Conservation (phyloP, 1,140 invertebrate species). For the Phthorimaea operculella region DNA sequence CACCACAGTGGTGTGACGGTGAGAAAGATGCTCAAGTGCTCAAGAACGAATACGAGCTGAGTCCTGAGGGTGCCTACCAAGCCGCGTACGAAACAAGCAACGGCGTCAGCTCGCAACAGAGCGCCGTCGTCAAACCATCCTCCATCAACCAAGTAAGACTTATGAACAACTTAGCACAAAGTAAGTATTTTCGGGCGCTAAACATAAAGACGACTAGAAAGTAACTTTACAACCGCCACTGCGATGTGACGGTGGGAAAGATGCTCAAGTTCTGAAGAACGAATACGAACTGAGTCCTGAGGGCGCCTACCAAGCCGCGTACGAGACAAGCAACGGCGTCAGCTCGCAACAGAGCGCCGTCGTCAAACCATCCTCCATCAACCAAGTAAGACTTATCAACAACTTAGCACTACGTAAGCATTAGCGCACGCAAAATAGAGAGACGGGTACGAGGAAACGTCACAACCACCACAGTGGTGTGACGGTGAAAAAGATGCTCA, state of each 20-base stretch:
- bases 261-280: not conserved
- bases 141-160: too few relatives aligned
- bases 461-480: slow-evolving; percentile 9
- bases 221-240: too few relatives aligned
- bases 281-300: not conserved
- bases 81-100: slow-evolving; percentile 71
- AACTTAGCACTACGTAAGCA: not conserved
- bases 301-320: not conserved
- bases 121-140: slow-evolving; percentile 42
- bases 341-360: not conserved
- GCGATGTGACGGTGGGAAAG: too few relatives aligned
- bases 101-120: slow-evolving; percentile 68
- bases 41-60: slow-evolving; percentile 44
- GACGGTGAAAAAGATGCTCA: slow-evolving; percentile 20
- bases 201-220: too few relatives aligned
- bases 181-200: not conserved
- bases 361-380: not conserved
- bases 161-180: too few relatives aligned
- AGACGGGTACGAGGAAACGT: too few relatives aligned
- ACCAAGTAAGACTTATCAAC: not conserved
- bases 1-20: not conserved
- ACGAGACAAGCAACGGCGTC: not conserved
- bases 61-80: slow-evolving; percentile 69
- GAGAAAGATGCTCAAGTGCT: slow-evolving; percentile 44
- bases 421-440: too few relatives aligned